A percentile compares a stretch with the other conserved stretches of the same genome.
Evolutionary conservation across 2,888 invertebrate species (phyloP).

Genomic region (Miltochrista miniata): DNA sequence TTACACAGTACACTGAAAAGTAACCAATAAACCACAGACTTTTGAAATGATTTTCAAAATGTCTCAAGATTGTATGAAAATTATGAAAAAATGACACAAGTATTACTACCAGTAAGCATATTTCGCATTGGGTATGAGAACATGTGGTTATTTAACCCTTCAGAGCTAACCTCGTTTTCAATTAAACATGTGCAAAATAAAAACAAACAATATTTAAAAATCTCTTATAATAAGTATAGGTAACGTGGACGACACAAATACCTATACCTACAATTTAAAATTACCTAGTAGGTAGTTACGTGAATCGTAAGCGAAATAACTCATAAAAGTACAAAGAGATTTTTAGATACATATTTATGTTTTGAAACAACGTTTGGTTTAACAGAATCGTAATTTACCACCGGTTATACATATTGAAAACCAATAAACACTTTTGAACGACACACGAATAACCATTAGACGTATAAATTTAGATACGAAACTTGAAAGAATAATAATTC

Average conservation of each 20-base stretch:
- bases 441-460: constrained; percentile 30
- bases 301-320: constrained; percentile 57
- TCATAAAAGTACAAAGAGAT: constrained; percentile 61
- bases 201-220: too few species aligned
- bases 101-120: too few species aligned
- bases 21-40: too few species aligned
- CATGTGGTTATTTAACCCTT: too few species aligned
- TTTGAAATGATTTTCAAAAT: too few species aligned
- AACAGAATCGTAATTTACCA: constrained; percentile 59
- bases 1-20: too few species aligned
- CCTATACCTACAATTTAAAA: constrained; percentile 66
- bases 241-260: constrained; percentile 60
- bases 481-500: constrained; percentile 29
- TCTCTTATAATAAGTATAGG: constrained; percentile 8
- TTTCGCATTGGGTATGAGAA: too few species aligned
- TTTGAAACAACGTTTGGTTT: constrained; percentile 61
- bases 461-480: constrained; percentile 30
- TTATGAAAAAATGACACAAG: too few species aligned
- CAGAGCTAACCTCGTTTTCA: too few species aligned
- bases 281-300: constrained; percentile 39
- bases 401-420: constrained; percentile 53
- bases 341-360: constrained; percentile 57
- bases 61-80: too few species aligned
- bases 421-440: constrained; percentile 46
- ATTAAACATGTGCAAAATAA: too few species aligned